phyloP scores from a whole-genome alignment of 2,888 invertebrate species.

The Apamea crenata region DNA sequence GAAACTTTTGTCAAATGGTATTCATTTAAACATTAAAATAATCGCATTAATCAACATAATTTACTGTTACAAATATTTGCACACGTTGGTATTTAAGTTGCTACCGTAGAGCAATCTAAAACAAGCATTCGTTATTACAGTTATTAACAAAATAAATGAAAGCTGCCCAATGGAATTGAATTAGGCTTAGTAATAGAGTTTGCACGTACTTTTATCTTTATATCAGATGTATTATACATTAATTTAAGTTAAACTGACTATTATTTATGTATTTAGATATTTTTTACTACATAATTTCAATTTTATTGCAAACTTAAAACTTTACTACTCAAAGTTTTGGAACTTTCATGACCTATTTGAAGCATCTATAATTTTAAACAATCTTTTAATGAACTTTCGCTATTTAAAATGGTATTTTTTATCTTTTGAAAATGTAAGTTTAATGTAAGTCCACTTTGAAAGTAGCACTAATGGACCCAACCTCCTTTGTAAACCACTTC shows the following conservation, averaged over 20 bases:
- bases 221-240: slow-evolving; percentile 34
- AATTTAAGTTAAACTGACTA: neutral
- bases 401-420: slow-evolving; percentile 8
- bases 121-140: slow-evolving; percentile 33
- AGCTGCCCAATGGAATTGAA: slow-evolving; percentile 26
- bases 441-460: slow-evolving; percentile 25
- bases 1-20: neutral
- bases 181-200: slow-evolving; percentile 26
- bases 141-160: slow-evolving; percentile 34
- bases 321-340: neutral
- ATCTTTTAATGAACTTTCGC: slow-evolving; percentile 35
- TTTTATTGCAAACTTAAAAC: slow-evolving; percentile 8
- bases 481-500: slow-evolving; percentile 11
- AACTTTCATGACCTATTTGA: slow-evolving; percentile 15
- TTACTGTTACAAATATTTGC: slow-evolving; percentile 7
- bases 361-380: slow-evolving; percentile 12
- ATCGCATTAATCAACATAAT: neutral
- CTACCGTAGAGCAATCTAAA: slow-evolving; percentile 27
- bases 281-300: slow-evolving; percentile 3
- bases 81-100: slow-evolving; percentile 13
- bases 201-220: slow-evolving; percentile 14
- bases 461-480: neutral
- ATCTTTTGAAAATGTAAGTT: neutral
- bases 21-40: slow-evolving; percentile 13
- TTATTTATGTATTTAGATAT: neutral